Evolutionary conservation across 2,888 invertebrate genomes (phyloP), one percentile per base, ranked within the genome.

Genomic region (Trisateles emortualis): DNA sequence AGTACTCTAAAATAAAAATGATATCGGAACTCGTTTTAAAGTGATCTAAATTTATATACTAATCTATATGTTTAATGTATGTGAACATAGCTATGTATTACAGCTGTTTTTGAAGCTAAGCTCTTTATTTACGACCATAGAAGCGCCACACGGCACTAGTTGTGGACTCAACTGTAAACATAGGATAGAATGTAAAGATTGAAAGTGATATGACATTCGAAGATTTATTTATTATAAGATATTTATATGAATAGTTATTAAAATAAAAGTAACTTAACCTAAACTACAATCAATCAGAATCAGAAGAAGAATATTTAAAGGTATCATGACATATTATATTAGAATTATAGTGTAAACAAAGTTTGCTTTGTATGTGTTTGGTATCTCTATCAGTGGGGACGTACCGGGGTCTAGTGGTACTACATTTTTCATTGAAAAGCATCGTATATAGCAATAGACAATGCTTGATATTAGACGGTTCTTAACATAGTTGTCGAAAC

Each of bases 81-180:
- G 11, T 8, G n/a, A n/a, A n/a, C n/a, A n/a, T n/a, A 13, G 14
- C 22, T 52, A 51, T 58, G 46, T 64, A 50, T 59, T 35, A 47
- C 72, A 72, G 70, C 65, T 71, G 72, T 57, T 68, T 29, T 63
- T 50, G 36, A 48, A 51, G 36, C 30, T 68, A 63, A 72, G 58
- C 72, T 72, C 39, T 63, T 68, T 71, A 68, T 71, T 72, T 68
- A 63, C 36, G 35, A 45, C 43, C 45, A 50, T 52, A 8, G 49
- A 45, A 54, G 10, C 32, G 57, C 45, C 64, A 59, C 68, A 69
- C 64, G 71, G 57, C 68, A 71, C 64, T 50, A 71, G 35, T 52
- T 51, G 56, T 50, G 22, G 1, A 51, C 39, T 35, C 35, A 8
- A 29, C 6, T 55, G 36, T 39, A 13, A 32, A 54, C 44, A 53